Evolutionary conservation across 1,140 invertebrate genomes (phyloP).

Genomic region (Camponotus pennsylvanicus): DNA sequence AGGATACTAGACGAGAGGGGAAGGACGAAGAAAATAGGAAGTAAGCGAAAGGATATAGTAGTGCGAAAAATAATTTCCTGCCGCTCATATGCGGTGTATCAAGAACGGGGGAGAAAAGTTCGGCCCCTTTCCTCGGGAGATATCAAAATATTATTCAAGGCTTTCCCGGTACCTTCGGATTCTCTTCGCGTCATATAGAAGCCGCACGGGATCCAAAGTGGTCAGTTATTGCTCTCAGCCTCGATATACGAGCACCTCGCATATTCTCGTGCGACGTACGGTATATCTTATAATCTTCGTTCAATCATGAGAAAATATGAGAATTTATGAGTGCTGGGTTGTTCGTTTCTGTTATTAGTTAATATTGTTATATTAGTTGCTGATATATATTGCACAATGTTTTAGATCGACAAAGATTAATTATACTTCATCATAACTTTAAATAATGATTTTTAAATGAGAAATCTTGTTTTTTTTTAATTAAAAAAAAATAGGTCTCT

Average conservation of each 20-base stretch:
- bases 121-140: conserved; percentile 62
- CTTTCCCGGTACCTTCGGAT: conserved; percentile 69
- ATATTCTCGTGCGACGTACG: conserved; percentile 1
- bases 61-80: conserved; percentile 85
- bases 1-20: not conserved
- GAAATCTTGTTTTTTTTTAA: not conserved
- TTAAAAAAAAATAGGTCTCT: not conserved
- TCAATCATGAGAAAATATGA: conserved; percentile 26
- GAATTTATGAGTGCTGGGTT: not conserved
- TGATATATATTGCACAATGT: not conserved
- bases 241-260: conserved; percentile 27
- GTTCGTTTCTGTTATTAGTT: not conserved
- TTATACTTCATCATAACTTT: not conserved
- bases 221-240: conserved; percentile 63
- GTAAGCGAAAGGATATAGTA: conserved; percentile 54
- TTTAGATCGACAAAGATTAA: not conserved
- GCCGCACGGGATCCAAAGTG: conserved; percentile 40
- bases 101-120: conserved; percentile 69
- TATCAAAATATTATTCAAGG: conserved; percentile 85
- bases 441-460: not conserved
- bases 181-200: conserved; percentile 53
- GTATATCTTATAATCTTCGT: conserved; percentile 45
- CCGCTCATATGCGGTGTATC: conserved; percentile 78
- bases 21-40: not conserved
- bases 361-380: not conserved